Conservation (phyloP, 1,140 invertebrate genomes). For the Acyrthosiphon pisum region DNA sequence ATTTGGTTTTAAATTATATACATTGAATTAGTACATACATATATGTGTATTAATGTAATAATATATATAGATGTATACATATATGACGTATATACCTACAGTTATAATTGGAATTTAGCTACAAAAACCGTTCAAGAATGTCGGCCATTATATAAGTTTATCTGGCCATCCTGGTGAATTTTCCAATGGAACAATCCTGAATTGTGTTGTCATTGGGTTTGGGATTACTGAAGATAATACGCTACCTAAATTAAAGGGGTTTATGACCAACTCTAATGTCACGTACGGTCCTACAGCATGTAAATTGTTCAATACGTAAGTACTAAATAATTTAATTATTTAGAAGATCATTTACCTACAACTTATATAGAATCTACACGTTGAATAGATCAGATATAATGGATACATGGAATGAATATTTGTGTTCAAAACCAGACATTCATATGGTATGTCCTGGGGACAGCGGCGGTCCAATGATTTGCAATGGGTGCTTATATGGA, state of each 20-base stretch:
- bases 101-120: neutral
- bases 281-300: neutral
- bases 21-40: too few species aligned
- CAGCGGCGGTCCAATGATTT: constrained; percentile 39
- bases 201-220: neutral
- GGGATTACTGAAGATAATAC: neutral
- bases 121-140: neutral
- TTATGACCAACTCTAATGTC: neutral
- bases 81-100: neutral
- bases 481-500: neutral
- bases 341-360: neutral
- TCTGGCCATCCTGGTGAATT: neutral
- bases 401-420: neutral
- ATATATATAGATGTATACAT: neutral
- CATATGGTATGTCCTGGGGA: neutral
- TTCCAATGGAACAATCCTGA: neutral
- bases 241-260: neutral
- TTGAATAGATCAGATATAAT: neutral
- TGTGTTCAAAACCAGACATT: constrained; percentile 22
- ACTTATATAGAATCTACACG: neutral
- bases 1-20: too few species aligned
- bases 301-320: neutral
- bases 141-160: neutral
- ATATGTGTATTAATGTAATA: neutral
- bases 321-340: neutral